A percentile compares a stretch with the other conserved stretches of the same genome.
Evolutionary conservation across 1,140 invertebrate genomes (phyloP).

Genomic region (Formica selysi): DNA sequence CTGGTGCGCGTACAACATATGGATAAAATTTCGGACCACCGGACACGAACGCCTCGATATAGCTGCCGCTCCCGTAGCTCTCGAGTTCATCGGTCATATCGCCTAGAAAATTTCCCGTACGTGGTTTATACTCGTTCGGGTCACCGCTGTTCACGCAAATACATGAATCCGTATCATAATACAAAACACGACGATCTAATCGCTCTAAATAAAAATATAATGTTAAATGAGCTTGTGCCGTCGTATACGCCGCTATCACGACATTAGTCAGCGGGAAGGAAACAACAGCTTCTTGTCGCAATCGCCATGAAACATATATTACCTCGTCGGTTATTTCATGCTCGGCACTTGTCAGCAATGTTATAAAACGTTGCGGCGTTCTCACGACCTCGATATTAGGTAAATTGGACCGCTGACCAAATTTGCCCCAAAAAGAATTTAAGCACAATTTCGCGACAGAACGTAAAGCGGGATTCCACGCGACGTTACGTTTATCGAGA

Average conservation of each 20-base stretch:
- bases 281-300: neutral
- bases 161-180: neutral
- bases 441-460: too few relatives aligned
- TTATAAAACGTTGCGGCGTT: neutral
- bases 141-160: neutral
- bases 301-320: neutral
- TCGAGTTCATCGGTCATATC: too few relatives aligned
- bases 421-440: neutral
- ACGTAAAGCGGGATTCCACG: too few relatives aligned
- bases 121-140: neutral
- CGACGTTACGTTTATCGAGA: too few relatives aligned
- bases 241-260: neutral
- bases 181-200: too few relatives aligned
- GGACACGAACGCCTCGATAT: too few relatives aligned
- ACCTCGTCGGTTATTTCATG: neutral
- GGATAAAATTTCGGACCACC: too few relatives aligned
- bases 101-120: too few relatives aligned
- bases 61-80: too few relatives aligned
- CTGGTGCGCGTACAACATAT: too few relatives aligned
- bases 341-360: neutral
- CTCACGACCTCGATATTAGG: neutral
- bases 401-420: neutral
- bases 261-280: neutral
- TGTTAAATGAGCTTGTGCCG: too few relatives aligned
- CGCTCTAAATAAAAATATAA: too few relatives aligned